Percentiles rank a stretch among this genome's conserved stretches.
phyloP scores from a whole-genome alignment of 2,888 invertebrate genomes.

The Tinea semifulvella region DNA sequence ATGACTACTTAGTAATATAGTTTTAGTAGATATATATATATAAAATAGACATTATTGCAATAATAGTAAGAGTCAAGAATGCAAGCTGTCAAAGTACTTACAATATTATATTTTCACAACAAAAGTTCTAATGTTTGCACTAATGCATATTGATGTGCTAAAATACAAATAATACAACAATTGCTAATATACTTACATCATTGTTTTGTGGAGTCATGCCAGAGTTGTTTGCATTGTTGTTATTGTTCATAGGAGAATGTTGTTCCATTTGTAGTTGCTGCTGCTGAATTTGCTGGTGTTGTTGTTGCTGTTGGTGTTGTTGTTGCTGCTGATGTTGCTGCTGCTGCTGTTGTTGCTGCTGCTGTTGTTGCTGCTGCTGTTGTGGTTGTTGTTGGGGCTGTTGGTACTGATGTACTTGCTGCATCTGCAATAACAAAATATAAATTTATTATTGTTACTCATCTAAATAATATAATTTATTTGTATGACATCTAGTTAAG shows the following conservation, averaged over 20 bases:
- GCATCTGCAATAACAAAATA: slow-evolving; percentile 33
- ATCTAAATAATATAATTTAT: no score
- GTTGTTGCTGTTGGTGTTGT: slow-evolving; percentile 29
- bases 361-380: slow-evolving; percentile 38
- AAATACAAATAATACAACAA: no score
- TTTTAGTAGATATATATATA: no score
- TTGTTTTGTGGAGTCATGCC: neutral
- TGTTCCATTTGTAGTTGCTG: slow-evolving; percentile 41
- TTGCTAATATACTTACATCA: slow-evolving; percentile 9
- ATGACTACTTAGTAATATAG: no score
- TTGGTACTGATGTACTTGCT: slow-evolving; percentile 32
- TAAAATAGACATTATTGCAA: no score
- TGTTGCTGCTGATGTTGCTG: slow-evolving; percentile 49
- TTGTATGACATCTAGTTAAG: no score
- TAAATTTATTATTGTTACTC: no score
- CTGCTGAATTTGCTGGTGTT: slow-evolving; percentile 47
- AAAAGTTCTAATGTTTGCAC: no score
- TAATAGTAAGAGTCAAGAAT: no score
- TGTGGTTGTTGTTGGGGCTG: slow-evolving; percentile 39
- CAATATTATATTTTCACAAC: no score
- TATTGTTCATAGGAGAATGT: slow-evolving; percentile 23
- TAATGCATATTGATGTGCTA: neutral
- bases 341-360: slow-evolving; percentile 17
- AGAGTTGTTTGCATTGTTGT: slow-evolving; percentile 8
- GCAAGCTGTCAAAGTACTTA: no score